Percentiles rank a stretch among this genome's conserved stretches.
Evolutionary conservation across 1,140 invertebrate species (phyloP).

Genomic region (Hylyphantes graminicola): DNA sequence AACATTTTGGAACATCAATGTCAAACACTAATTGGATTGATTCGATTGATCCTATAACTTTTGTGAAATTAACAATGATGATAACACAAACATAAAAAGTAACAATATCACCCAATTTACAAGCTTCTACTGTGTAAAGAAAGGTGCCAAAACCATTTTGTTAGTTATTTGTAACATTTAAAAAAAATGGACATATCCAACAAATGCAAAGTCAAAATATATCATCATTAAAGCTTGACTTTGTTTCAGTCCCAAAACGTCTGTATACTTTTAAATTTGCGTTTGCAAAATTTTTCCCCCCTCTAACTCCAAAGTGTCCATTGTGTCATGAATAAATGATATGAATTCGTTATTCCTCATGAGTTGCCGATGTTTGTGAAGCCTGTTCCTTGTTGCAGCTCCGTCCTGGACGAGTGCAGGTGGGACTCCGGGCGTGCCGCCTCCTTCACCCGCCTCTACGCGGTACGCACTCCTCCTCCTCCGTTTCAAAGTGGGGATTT

Average conservation of each 20-base stretch:
- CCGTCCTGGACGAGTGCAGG: constrained; percentile 8
- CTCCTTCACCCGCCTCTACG: neutral
- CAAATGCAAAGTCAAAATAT: too few relatives aligned
- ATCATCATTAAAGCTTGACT: neutral
- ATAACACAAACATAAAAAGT: too few relatives aligned
- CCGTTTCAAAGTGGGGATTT: too few relatives aligned
- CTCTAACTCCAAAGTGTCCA: neutral
- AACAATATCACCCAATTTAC: too few relatives aligned
- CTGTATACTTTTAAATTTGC: neutral
- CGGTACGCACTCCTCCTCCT: neutral
- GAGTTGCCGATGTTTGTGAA: neutral
- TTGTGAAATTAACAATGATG: too few relatives aligned
- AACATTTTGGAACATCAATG: too few relatives aligned
- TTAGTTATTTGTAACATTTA: too few relatives aligned
- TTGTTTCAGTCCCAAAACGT: neutral
- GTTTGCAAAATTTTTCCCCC: neutral
- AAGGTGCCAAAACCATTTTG: too few relatives aligned
- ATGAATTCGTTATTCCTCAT: neutral
- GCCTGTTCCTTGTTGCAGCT: neutral
- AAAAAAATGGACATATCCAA: too few relatives aligned
- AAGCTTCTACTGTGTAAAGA: too few relatives aligned
- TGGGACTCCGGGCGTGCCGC: neutral
- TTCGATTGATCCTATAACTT: too few relatives aligned
- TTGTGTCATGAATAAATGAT: neutral
- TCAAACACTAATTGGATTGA: too few relatives aligned